phyloP scores from a whole-genome alignment of 1,140 invertebrate genomes.

The Drosophila willistoni region DNA sequence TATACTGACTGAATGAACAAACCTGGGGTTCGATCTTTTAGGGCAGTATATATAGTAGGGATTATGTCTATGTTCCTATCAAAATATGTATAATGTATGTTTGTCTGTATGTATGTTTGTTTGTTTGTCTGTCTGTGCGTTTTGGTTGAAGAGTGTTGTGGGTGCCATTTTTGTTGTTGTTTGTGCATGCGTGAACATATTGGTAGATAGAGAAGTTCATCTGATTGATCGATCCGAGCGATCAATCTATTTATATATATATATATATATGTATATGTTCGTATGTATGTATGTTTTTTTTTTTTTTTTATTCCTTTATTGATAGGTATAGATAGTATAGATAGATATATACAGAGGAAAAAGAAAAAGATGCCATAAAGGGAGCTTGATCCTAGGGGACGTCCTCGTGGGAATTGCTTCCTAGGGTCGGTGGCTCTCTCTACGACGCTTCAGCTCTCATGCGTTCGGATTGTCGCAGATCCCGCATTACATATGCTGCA shows the following conservation, averaged over 20 bases:
- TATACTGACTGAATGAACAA: constrained; percentile 11
- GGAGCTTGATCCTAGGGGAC: no score
- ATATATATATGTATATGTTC: constrained; percentile 16
- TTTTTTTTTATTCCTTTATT: no score
- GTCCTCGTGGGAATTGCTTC: no score
- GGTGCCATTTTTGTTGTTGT: constrained; percentile 27
- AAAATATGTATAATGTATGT: constrained; percentile 42
- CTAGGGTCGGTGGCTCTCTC: no score
- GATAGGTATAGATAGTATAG: no score
- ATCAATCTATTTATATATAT: constrained; percentile 43
- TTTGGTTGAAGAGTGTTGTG: constrained; percentile 23
- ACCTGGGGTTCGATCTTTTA: constrained; percentile 27
- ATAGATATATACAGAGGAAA: no score
- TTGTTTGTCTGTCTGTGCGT: constrained; percentile 21
- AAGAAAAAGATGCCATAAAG: no score
- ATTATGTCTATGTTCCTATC: constrained; percentile 45
- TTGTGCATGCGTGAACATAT: constrained; percentile 48
- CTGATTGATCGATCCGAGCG: constrained; percentile 46
- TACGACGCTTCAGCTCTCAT: no score
- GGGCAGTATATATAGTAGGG: not conserved
- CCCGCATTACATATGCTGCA: no score
- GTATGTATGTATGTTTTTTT: no score
- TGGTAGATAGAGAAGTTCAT: constrained; percentile 46
- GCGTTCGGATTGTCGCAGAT: no score
- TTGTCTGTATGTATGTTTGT: constrained; percentile 46